Base-by-base conservation (phyloP, 2,113 vertebrate genomes). In the Petromus typicus region DNA sequence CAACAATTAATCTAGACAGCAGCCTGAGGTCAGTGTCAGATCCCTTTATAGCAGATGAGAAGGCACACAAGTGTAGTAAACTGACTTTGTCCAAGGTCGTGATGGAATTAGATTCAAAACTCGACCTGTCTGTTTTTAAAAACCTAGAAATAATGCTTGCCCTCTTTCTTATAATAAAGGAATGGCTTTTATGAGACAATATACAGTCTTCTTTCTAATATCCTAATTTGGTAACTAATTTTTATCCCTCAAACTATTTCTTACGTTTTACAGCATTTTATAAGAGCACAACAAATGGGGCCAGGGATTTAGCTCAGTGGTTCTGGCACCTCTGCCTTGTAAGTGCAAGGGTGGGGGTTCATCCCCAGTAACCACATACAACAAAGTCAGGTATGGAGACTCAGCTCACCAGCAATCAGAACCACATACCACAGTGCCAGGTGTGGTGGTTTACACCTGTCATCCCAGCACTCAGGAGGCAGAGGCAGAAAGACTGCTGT, bases 1-100 rank as follows among this genome's bases (percentile, higher is more conserved):
- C 90, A 92, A 75, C 92, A 84, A 84, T 90, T 84, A 97, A 93
- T 86, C 88, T 85, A 67, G 95, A 96, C 92, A 96, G 81, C 63
- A 82, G 95, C 78, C 27, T 90, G 69, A 69, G 86, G 89, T 94
- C 95, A 85, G 34, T 66, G 79, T 94, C 90, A 84, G 73, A 94
- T 93, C 90, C 54, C 94, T 89, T 92, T 89, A 85, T 0, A 93
- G 93, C 34, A 85, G 94, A 93, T 63, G n/a, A 89, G 73, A 92
- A 89, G 69, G n/a, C 54, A 75, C 6, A 78, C 3, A 1, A 0
- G n/a, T 40, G 13, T 83, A 22, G 61, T 79, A 92, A 95, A 93
- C 56, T 43, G 57, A 93, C 90, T 83, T 90, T 92, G 83, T 57
- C 78, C 95, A 92, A 93, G 92, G 96, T 96, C 85, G 86, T 22